phyloP scores from a whole-genome alignment of 2,113 vertebrate genomes.

The Ctenomys sociabilis region DNA sequence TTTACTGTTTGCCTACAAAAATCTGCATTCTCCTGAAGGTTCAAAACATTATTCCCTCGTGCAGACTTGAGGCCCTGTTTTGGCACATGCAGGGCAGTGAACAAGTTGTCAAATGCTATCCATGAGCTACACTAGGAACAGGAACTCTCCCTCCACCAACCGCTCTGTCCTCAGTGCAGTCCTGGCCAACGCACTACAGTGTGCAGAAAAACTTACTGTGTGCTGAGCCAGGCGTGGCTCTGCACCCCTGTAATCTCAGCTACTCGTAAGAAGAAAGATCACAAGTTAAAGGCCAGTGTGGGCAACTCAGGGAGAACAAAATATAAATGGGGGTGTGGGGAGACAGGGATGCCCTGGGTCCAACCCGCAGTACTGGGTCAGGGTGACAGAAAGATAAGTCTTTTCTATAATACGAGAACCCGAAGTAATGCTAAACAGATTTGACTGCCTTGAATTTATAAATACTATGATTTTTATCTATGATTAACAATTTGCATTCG shows the following conservation, averaged over 20 bases:
- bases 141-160: neutral
- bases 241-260: neutral
- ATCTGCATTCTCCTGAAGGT: neutral
- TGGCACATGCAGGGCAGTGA: neutral
- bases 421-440: constrained; percentile 71
- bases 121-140: neutral
- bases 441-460: constrained; percentile 79
- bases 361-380: neutral
- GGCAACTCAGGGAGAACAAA: neutral
- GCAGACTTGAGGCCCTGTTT: neutral
- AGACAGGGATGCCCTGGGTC: neutral
- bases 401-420: neutral
- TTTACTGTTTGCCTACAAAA: constrained; percentile 19
- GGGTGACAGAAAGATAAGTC: neutral
- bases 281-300: neutral
- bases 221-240: neutral
- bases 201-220: neutral
- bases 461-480: constrained; percentile 79
- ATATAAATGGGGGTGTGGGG: neutral
- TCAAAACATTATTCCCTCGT: constrained; percentile 14
- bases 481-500: constrained; percentile 79
- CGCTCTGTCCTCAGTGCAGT: neutral
- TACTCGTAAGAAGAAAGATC: neutral
- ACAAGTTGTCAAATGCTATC: constrained; percentile 11
- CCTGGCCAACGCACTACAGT: neutral